Evolutionary conservation across 1,140 invertebrate species (phyloP), one percentile per base, ranked within the genome.

Genomic region (Drosophila ambigua): DNA sequence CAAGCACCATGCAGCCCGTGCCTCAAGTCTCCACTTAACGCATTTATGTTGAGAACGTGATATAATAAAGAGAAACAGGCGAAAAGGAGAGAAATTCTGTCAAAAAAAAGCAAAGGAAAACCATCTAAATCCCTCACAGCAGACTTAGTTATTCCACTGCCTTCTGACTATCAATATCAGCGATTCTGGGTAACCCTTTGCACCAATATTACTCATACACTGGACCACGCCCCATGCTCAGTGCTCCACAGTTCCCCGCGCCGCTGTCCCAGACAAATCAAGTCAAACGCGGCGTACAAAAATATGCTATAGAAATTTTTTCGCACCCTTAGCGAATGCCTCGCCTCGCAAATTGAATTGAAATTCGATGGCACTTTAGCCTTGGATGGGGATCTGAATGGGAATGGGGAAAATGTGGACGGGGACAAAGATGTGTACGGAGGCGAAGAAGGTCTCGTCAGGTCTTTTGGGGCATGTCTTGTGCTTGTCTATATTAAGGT

Each of bases 351-450:
- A 88, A 88, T 88, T 88, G 83, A 88, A 88, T 88, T 88, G 83
- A 88, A 88, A 88, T 88, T 88, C 83, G 79, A 88, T 88, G 83
- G 83, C 83, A 88, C 83, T 88, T 88, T 83, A 72, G 71, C 65
- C 9, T 9, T 35, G 9, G 31, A 35, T 35, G 31, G 9, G 9
- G 31, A 35, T 35, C 8, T 3, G 31, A 8, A 35, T 35, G 51
- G 51, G 48, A 39, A 66, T 66, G 46, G 75, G 68, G 23, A 20
- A 20, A 20, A 43, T 52, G 76, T 48, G 41, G 55, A 31, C 26
- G 44, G 59, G 28, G 31, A 9, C 31, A 9, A 9, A 3, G 8
- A 35, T 35, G 31, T 9, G 31, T 35, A 35, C 31, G 31, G 9
- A 35, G 31, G 31, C 31, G 31, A 2, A 35, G 8, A 43, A 41